phyloP scores from a whole-genome alignment of 2,113 vertebrate genomes.

The Campylomormyrus numenius region DNA sequence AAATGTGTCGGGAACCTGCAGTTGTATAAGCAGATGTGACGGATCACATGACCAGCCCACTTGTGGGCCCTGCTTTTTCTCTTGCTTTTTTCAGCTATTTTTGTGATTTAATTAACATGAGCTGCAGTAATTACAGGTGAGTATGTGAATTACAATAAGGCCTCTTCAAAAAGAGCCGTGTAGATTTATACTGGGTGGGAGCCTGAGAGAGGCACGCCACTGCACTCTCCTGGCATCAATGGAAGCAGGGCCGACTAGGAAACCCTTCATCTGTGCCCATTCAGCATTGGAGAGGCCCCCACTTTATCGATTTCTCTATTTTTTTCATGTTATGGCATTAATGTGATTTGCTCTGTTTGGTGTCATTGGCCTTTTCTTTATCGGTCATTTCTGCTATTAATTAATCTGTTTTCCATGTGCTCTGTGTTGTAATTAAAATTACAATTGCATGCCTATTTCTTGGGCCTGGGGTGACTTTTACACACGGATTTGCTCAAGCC shows the following conservation, averaged over 20 bases:
- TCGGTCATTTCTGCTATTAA: not conserved
- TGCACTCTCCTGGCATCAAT: not conserved
- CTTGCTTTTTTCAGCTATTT: not conserved
- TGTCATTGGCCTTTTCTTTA: not conserved
- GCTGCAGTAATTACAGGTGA: constrained; percentile 9
- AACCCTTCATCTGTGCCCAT: not conserved
- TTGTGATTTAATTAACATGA: not conserved
- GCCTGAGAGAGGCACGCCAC: not conserved
- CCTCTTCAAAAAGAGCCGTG: not conserved
- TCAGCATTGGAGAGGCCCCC: not conserved
- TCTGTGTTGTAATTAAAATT: not conserved
- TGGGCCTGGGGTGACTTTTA: not conserved
- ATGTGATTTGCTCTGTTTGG: not conserved
- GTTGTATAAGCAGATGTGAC: not conserved
- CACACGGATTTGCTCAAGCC: not conserved
- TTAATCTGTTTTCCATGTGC: not conserved
- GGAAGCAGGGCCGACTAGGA: not conserved
- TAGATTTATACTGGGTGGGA: not conserved
- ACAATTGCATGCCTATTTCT: not conserved
- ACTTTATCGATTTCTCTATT: not conserved
- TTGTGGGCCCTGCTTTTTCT: not conserved
- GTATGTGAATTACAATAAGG: not conserved
- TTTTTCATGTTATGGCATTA: not conserved
- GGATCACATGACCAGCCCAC: not conserved
- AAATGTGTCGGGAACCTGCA: not conserved